phyloP scores from a whole-genome alignment of 2,888 invertebrate genomes.

The Orthosia gracilis region DNA sequence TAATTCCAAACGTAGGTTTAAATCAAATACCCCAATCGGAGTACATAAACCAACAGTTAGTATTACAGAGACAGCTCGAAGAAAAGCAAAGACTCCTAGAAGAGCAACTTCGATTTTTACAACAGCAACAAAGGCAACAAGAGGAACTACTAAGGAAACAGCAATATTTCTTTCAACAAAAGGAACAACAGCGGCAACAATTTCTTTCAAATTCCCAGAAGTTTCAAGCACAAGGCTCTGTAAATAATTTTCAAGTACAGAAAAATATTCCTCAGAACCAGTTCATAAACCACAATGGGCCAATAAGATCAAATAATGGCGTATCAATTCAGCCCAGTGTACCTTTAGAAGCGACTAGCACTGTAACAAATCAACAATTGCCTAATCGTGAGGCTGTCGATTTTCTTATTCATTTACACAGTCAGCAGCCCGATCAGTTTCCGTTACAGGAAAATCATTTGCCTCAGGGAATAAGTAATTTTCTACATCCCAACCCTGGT shows the following conservation, averaged over 20 bases:
- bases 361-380: constrained; percentile 88
- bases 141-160: constrained; percentile 93
- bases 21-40: constrained; percentile 74
- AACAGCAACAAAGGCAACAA: constrained; percentile 93
- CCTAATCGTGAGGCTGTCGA: constrained; percentile 91
- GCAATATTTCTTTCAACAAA: constrained; percentile 90
- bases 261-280: constrained; percentile 79
- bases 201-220: constrained; percentile 78
- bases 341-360: constrained; percentile 77
- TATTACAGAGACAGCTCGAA: constrained; percentile 89
- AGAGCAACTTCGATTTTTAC: constrained; percentile 93
- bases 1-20: constrained; percentile 64
- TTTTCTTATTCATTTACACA: constrained; percentile 87
- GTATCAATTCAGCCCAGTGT: constrained; percentile 90
- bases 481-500: constrained; percentile 80
- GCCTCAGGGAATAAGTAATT: constrained; percentile 84
- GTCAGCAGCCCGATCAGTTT: constrained; percentile 86
- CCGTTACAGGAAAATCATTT: constrained; percentile 89
- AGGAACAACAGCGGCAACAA: constrained; percentile 85
- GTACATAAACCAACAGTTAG: constrained; percentile 83
- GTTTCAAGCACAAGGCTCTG: constrained; percentile 78
- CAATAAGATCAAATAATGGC: constrained; percentile 75
- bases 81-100: constrained; percentile 93
- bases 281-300: constrained; percentile 75
- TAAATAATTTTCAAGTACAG: constrained; percentile 81